Base-by-base conservation (phyloP, 2,113 vertebrate genomes). In the Cygnus buccinator region DNA sequence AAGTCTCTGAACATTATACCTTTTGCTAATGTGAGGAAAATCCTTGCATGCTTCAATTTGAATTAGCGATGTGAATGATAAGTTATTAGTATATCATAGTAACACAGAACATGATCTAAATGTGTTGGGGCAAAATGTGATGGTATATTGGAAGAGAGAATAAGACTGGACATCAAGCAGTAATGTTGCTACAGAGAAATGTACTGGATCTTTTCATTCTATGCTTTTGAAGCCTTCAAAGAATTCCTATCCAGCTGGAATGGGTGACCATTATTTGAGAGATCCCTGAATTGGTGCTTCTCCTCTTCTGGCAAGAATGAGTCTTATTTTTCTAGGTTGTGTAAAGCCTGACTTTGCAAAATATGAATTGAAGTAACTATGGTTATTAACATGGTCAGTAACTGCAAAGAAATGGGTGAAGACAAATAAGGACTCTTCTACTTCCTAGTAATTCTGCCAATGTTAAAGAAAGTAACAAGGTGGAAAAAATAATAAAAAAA, bases 21-120 rank as follows among this genome's bases (percentile, higher is more conserved):
- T 87, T n/a, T 44, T 74, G 26, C 31, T 90, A 80, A 81, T 46
- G 28, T 29, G 7, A 41, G 59, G 59, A 90, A 93, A 90, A 84
- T 26, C 7, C 9, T 25, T 61, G 12, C 22, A 35, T 61, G 29
- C 54, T 81, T 95, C 62, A 39, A 23, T 59, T 76, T 55, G n/a
- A 76, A 85, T 76, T 28, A 72, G 41, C 67, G 21, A 54, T 37
- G 4, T 20, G 35, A 62, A 89, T 65, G 26, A 20, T 20, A 62
- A 74, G 21, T 39, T 78, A 78, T 71, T 82, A 35, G 33, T 63
- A 18, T 75, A 41, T 67, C 19, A 15, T 18, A 48, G 33, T 76
- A 33, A 35, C 0, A 0, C 9, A 52, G 13, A 59, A 57, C 50
- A 14, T 61, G 43, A 52, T 52, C 12, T 41, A 72, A 68, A 75